These are phyloP conservation scores for Sarcophaga rosellei DNA, from an alignment of 2,888 invertebrate species.

Conservation along the genomic window DNA sequence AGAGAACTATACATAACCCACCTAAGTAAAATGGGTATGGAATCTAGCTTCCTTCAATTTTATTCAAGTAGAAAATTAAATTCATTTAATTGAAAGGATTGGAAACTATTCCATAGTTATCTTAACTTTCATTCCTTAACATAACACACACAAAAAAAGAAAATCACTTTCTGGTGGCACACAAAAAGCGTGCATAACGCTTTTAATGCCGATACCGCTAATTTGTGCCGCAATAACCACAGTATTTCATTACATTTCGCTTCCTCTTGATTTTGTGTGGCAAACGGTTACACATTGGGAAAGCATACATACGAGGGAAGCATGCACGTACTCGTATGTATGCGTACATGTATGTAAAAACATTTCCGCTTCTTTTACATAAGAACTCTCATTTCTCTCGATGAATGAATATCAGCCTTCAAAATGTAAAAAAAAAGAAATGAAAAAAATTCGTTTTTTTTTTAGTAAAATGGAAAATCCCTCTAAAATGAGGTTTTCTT, in stretches of 20 bases:
- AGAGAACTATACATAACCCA: too few species aligned
- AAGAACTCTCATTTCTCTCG: not conserved
- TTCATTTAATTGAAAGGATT: too few species aligned
- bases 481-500: conserved; percentile 28
- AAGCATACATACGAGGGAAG: not conserved
- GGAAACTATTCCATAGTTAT: not conserved
- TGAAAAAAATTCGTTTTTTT: conserved; percentile 13
- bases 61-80: too few species aligned
- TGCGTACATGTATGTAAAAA: not conserved
- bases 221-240: conserved; percentile 16
- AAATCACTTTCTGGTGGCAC: not conserved
- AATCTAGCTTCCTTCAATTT: too few species aligned
- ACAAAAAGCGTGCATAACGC: not conserved
- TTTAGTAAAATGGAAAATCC: conserved; percentile 54
- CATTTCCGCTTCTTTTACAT: not conserved
- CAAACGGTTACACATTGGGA: not conserved
- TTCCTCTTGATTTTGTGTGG: not conserved
- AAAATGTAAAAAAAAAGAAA: conserved; percentile 16
- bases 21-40: too few species aligned
- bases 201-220: not conserved
- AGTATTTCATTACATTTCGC: conserved; percentile 11
- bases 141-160: not conserved
- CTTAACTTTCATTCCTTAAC: not conserved
- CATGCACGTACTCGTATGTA: not conserved
- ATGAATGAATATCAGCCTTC: conserved; percentile 18